Conservation (phyloP, 2,113 vertebrate species). For the Centropus bengalensis region DNA sequence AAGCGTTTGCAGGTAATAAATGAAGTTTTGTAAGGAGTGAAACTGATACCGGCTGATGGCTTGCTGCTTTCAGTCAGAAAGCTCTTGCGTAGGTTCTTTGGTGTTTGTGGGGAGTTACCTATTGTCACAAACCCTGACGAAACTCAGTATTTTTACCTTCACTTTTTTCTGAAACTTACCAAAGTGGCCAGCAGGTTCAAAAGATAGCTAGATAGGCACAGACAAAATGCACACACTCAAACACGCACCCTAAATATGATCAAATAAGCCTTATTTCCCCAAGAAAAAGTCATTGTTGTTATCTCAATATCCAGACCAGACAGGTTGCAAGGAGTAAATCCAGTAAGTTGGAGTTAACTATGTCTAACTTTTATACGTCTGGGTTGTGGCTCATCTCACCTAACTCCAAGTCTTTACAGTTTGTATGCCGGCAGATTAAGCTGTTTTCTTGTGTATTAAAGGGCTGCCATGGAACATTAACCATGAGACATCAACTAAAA, state of each 20-base stretch:
- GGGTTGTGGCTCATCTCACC: not conserved
- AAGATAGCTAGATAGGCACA: not conserved
- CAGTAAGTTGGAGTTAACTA: not conserved
- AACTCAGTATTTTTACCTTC: not conserved
- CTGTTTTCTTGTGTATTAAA: no score
- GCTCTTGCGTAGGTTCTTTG: not conserved
- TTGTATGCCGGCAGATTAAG: not conserved
- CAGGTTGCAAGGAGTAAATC: not conserved
- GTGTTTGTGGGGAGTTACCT: not conserved
- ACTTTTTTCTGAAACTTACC: not conserved
- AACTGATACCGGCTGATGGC: not conserved
- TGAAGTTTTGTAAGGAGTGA: not conserved
- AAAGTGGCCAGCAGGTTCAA: not conserved
- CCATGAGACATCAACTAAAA: no score
- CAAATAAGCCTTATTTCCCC: not conserved
- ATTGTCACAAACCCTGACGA: not conserved
- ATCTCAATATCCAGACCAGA: not conserved
- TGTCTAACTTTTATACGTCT: not conserved
- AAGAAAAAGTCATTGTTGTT: not conserved
- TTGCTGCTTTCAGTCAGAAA: not conserved
- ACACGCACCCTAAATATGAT: not conserved
- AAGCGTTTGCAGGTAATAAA: not conserved
- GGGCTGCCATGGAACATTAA: no score
- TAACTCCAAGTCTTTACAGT: not conserved
- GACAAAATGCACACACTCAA: not conserved